Percentiles rank a stretch among this genome's conserved stretches.
phyloP scores from a whole-genome alignment of 2,888 invertebrate genomes.

The Strigamia crassipes region DNA sequence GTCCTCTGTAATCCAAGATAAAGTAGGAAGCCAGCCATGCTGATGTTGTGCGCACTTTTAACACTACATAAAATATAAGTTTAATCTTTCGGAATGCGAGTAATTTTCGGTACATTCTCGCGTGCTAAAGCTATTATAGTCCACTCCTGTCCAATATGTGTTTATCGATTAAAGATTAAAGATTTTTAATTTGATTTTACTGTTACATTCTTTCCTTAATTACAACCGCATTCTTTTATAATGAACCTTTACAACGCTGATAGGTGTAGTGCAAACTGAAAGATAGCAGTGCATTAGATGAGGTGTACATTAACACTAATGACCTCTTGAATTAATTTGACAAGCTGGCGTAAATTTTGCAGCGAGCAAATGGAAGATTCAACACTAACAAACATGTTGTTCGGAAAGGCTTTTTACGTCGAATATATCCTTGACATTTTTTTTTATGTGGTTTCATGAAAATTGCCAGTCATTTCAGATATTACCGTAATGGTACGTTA shows the following conservation, averaged over 20 bases:
- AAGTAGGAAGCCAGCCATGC: constrained; percentile 27
- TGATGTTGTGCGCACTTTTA: constrained; percentile 30
- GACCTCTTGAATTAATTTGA: constrained; percentile 38
- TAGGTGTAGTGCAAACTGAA: neutral
- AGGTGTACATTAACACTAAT: constrained; percentile 38
- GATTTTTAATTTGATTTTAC: constrained; percentile 29
- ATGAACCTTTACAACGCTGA: neutral
- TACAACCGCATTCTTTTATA: constrained; percentile 37
- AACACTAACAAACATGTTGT: too few species aligned
- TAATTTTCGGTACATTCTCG: constrained; percentile 23
- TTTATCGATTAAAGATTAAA: constrained; percentile 32
- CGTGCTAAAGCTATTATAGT: neutral
- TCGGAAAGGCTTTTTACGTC: too few species aligned
- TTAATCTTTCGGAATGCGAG: constrained; percentile 5
- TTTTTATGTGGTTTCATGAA: neutral
- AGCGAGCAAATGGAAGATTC: neutral
- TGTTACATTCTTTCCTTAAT: constrained; percentile 27
- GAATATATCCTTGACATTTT: too few species aligned
- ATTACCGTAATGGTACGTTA: neutral
- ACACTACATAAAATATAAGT: constrained; percentile 31
- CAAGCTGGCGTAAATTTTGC: constrained; percentile 20
- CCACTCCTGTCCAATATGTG: neutral
- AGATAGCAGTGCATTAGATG: constrained; percentile 22
- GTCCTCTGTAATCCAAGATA: constrained; percentile 28
- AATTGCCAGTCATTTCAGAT: neutral